Evolutionary conservation across 1,140 invertebrate genomes (phyloP).

Genomic region (Micrasema longulum): DNA sequence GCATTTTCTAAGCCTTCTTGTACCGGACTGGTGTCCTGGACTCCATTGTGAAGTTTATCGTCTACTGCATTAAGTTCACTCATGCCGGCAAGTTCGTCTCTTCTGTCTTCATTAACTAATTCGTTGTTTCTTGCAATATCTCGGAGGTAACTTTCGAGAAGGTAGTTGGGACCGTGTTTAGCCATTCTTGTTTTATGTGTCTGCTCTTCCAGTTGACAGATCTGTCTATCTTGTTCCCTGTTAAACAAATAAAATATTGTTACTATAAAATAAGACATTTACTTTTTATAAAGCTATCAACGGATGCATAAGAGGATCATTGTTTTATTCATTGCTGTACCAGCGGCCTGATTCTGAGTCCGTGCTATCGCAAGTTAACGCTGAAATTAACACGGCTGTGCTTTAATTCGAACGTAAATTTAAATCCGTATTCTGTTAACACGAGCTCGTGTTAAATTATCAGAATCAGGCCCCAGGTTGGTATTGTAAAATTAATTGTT

Average conservation of each 20-base stretch:
- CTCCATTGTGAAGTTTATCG: conserved; percentile 15
- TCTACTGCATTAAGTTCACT: conserved; percentile 53
- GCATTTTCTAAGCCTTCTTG: conserved; percentile 65
- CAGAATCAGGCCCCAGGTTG: no score
- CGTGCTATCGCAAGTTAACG: no score
- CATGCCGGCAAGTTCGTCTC: conserved; percentile 34
- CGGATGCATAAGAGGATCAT: no score
- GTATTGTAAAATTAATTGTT: no score
- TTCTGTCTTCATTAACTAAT: conserved; percentile 58
- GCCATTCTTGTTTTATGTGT: conserved; percentile 77
- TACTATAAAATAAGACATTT: no score
- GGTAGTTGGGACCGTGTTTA: conserved; percentile 83
- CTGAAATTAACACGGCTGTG: no score
- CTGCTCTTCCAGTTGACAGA: conserved; percentile 80
- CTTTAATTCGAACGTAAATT: no score
- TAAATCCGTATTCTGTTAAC: no score
- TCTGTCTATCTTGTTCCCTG: conserved; percentile 83
- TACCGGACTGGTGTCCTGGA: conserved; percentile 46
- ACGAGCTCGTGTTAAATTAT: no score
- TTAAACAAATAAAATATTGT: conserved; percentile 55
- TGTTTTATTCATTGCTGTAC: no score
- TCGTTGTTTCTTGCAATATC: conserved; percentile 59
- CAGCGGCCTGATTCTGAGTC: no score
- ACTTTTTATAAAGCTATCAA: no score
- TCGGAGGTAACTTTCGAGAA: conserved; percentile 81